A percentile compares a stretch with the other conserved stretches of the same genome.
Evolutionary conservation across 2,113 vertebrate genomes (phyloP).

Genomic region (Monopterus albus): DNA sequence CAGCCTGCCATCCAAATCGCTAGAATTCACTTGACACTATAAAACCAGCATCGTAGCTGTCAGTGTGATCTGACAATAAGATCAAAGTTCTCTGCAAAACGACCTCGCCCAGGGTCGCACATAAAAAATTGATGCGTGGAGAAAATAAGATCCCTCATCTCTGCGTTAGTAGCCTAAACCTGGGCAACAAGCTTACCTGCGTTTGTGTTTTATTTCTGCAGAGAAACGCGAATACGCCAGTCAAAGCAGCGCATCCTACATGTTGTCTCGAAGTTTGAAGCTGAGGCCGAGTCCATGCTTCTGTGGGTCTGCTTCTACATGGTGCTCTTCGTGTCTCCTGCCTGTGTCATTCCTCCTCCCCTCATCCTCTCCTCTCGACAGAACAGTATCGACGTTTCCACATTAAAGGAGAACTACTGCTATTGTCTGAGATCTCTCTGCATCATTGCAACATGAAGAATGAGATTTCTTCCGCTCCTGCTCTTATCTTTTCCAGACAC

Average conservation of each 20-base stretch:
- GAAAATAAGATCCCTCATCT: conserved; percentile 7
- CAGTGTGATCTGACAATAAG: background rate
- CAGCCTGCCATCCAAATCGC: background rate
- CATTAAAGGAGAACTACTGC: conserved; percentile 61
- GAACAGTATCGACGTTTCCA: background rate
- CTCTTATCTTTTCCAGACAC: no score
- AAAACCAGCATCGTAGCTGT: background rate
- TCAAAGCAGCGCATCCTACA: background rate
- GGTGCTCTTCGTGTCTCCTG: conserved; percentile 1
- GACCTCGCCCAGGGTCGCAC: background rate
- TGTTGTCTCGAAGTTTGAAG: conserved; percentile 9
- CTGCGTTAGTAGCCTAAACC: background rate
- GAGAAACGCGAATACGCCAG: background rate
- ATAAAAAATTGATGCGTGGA: conserved; percentile 9
- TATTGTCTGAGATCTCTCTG: no score
- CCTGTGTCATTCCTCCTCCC: background rate
- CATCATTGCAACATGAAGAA: no score
- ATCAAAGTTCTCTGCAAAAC: conserved; percentile 19
- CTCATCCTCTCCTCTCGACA: background rate
- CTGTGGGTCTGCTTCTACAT: conserved; percentile 22
- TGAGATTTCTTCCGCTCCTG: no score
- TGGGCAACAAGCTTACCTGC: conserved; percentile 41
- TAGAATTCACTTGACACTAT: background rate
- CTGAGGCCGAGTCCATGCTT: background rate
- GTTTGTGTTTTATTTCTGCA: background rate